These are phyloP conservation scores for Sylvilagus floridanus DNA, from an alignment of 2,797 vertebrate genomes.

Conservation along the genomic window DNA sequence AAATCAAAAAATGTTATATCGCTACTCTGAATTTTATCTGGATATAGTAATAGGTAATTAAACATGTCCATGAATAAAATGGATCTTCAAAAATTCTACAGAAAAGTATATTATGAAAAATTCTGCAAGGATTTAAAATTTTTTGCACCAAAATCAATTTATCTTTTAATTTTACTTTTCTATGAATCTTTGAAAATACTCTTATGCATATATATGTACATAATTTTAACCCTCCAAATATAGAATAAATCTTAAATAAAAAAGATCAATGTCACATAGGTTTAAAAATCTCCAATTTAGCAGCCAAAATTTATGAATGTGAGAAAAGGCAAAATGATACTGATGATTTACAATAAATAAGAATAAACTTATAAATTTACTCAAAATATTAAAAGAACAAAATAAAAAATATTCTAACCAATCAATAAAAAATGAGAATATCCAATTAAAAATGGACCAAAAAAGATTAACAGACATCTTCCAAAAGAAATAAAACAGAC, in stretches of 20 bases:
- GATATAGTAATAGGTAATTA: not conserved
- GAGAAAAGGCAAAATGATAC: not conserved
- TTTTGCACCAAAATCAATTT: no score
- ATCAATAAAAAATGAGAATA: not conserved
- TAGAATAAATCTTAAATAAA: slow-evolving; percentile 7
- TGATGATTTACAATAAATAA: not conserved
- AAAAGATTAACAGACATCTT: not conserved
- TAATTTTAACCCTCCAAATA: slow-evolving; percentile 5
- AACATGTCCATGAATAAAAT: no score
- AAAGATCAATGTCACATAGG: not conserved
- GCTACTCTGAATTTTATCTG: not conserved
- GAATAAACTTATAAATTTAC: not conserved
- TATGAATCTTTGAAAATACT: no score
- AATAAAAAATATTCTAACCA: not conserved
- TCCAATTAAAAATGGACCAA: not conserved
- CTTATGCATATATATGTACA: not conserved
- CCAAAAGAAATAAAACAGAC: not conserved
- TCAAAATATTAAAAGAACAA: not conserved
- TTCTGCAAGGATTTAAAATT: no score
- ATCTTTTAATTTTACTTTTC: no score
- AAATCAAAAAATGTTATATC: not conserved
- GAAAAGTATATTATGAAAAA: no score
- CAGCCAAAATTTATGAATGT: slow-evolving; percentile 9
- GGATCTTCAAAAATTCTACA: no score
- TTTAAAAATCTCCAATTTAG: not conserved